Evolutionary conservation across 2,113 vertebrate genomes (phyloP), one percentile per base, ranked within the genome.

Genomic region (Spilogale gracilis): DNA sequence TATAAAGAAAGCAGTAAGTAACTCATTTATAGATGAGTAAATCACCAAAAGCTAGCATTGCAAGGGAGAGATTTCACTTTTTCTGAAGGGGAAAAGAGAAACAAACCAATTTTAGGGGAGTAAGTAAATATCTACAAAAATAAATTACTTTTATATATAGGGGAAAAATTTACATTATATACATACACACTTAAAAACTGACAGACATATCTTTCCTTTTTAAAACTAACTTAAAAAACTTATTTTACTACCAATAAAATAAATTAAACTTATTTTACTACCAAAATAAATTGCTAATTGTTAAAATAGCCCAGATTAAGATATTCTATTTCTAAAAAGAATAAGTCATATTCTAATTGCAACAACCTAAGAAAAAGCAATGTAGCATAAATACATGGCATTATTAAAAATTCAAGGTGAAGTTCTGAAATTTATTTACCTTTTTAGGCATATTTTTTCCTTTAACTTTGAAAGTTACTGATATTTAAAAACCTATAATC

Each of bases 351-450:
- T 81, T 82, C 84, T 86, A 76, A 82, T 71, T 76, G 14, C 45
- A 89, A 27, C 38, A 81, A 89, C 25, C 48, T 82, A 94, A 96
- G 27, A 92, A 76, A 93, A 97, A 80, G 48, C 32, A 96, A 79
- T 60, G 61, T 74, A 65, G 10, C 43, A 90, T 13, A 50, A 90
- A 92, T 56, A 82, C 20, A 76, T 79, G 5, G 10, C 5, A 89
- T 84, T 84, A 94, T n/a, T 81, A 38, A 52, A 90, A 82, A 89
- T 73, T 81, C 52, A 90, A 90, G 81, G n/a, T 61, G 56, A 85
- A 80, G 32, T 52, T 25, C 63, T 63, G 10, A 45, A 90, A 82
- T 86, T 65, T 63, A 92, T 92, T 74, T 82, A 25, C 32, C 82
- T 79, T 69, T 95, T 69, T 81, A 58, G 45, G 43, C 2, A 93